Percentiles rank a stretch among this genome's conserved stretches.
Conservation (phyloP, 2,113 vertebrate species). For the Passer montanus region DNA sequence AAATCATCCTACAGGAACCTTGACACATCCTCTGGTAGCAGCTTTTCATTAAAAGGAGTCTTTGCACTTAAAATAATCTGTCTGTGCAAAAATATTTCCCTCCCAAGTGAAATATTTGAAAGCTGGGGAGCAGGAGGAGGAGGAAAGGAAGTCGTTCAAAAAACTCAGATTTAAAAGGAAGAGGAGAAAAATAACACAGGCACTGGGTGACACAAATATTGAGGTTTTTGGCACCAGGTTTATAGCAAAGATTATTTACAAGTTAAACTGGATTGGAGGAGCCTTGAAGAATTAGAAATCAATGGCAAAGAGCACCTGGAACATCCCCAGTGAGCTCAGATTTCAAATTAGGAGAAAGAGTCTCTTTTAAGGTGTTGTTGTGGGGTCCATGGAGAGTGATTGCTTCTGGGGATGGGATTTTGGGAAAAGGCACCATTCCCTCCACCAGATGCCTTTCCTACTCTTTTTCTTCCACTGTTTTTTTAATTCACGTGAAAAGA, state of each 20-base stretch:
- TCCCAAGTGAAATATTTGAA: neutral
- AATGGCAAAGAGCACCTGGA: neutral
- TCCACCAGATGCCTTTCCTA: neutral
- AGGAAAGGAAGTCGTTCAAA: rapidly evolving
- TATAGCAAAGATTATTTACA: neutral
- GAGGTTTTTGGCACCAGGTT: neutral
- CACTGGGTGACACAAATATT: neutral
- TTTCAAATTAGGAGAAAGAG: neutral
- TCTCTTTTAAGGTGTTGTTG: no score
- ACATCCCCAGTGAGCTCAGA: neutral
- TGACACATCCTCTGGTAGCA: neutral
- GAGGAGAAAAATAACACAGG: rapidly evolving
- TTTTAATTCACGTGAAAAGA: neutral
- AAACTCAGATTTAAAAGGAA: neutral
- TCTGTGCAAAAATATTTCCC: neutral
- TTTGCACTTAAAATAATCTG: neutral
- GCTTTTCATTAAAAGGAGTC: neutral
- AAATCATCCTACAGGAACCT: neutral
- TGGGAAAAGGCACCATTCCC: neutral
- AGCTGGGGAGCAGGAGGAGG: neutral
- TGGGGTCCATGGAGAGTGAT: no score
- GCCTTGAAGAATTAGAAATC: neutral
- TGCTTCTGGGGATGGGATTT: neutral
- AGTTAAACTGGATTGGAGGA: neutral
- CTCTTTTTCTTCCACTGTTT: neutral